Conservation (phyloP, 2,888 invertebrate genomes). For the Cephonodes hylas region DNA sequence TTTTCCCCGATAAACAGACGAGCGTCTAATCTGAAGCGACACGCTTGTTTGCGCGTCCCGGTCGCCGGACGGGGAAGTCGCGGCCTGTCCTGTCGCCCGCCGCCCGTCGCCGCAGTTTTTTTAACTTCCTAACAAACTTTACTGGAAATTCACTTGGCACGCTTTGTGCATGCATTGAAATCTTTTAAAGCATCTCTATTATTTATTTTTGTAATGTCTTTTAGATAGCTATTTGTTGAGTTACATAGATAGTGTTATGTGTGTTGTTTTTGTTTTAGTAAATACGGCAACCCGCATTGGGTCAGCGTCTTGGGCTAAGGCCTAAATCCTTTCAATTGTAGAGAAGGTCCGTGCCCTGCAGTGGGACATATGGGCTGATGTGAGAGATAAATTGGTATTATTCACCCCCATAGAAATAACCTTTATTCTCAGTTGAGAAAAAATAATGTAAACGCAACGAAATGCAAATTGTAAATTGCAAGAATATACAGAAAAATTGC, state of each 20-base stretch:
- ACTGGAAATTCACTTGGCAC: conserved; percentile 32
- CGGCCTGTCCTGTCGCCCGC: conserved; percentile 9
- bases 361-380: no score
- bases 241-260: no score
- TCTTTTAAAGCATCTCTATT: neutral
- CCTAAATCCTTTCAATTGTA: no score
- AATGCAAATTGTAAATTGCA: no score
- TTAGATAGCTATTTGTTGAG: neutral
- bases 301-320: no score
- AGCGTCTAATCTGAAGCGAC: conserved; percentile 11
- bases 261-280: no score
- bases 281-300: no score
- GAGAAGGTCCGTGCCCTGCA: no score
- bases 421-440: no score
- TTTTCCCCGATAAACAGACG: neutral
- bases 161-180: conserved; percentile 17
- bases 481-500: conserved; percentile 19
- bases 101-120: conserved; percentile 27
- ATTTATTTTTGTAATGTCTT: neutral
- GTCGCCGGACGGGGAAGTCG: conserved; percentile 4
- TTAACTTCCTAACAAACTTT: conserved; percentile 48
- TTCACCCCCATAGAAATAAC: no score
- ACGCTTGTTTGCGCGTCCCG: conserved; percentile 15
- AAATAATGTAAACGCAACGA: no score
- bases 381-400: no score